Conservation (phyloP, 2,797 vertebrate genomes). For the Spondyliosoma cantharus region DNA sequence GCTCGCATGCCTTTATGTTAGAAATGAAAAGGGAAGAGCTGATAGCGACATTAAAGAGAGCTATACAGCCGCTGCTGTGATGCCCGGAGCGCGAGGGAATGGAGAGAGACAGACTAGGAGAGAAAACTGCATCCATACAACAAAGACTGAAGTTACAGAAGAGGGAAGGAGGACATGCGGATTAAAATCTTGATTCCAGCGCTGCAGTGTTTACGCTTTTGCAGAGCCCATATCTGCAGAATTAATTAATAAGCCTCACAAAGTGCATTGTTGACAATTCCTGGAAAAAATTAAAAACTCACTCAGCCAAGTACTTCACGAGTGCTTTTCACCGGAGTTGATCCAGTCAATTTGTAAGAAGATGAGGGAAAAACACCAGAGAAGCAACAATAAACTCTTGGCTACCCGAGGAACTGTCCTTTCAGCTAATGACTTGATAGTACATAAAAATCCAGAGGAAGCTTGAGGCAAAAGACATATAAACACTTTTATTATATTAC, state of each 20-base stretch:
- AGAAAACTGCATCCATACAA: constrained; percentile 8
- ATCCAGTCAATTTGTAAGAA: not conserved
- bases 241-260: not conserved
- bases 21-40: constrained; percentile 17
- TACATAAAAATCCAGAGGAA: constrained; percentile 5
- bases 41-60: constrained; percentile 9
- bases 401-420: not conserved
- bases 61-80: constrained; percentile 21
- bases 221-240: not conserved
- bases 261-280: not conserved
- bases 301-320: not conserved
- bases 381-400: not conserved
- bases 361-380: not conserved
- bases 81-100: not conserved
- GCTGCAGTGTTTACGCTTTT: not conserved
- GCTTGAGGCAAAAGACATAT: not conserved
- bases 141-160: constrained; percentile 9
- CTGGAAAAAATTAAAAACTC: not conserved
- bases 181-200: not conserved
- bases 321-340: not conserved
- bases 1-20: constrained; percentile 18
- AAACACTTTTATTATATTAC: constrained; percentile 19
- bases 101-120: constrained; percentile 12
- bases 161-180: not conserved
- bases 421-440: constrained; percentile 12